Evolutionary conservation across 2,888 invertebrate genomes (phyloP).

Genomic region (Drosophila algonquin): DNA sequence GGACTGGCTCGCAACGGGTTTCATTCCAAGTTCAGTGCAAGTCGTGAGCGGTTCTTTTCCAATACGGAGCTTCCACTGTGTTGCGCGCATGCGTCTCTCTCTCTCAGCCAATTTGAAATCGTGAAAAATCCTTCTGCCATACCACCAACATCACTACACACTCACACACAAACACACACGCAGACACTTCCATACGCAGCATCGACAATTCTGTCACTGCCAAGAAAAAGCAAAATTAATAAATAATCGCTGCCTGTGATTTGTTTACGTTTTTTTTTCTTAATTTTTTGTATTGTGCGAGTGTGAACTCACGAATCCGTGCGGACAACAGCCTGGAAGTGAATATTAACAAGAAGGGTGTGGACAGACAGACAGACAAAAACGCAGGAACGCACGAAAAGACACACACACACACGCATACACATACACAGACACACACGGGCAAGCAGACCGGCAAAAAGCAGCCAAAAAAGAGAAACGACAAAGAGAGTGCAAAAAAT

Average conservation of each 20-base stretch:
- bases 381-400: conserved; percentile 29
- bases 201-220: conserved; percentile 13
- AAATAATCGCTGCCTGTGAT: conserved; percentile 60
- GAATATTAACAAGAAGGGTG: conserved; percentile 57
- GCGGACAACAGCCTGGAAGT: conserved; percentile 23
- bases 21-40: conserved; percentile 81
- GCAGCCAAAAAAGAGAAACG: conserved; percentile 39
- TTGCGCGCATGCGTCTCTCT: conserved; percentile 69
- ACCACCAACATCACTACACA: conserved; percentile 49
- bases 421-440: conserved; percentile 33
- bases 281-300: conserved; percentile 69
- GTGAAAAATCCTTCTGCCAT: conserved; percentile 75
- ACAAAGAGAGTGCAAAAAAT: conserved; percentile 38
- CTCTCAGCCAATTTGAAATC: conserved; percentile 53
- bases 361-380: conserved; percentile 45
- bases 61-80: conserved; percentile 39
- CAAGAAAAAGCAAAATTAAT: conserved; percentile 21
- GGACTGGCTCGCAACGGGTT: conserved; percentile 62
- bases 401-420: conserved; percentile 40
- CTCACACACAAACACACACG: conserved; percentile 29
- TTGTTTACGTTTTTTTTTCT: conserved; percentile 71
- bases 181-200: conserved; percentile 43
- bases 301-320: conserved; percentile 39
- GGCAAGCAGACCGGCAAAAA: conserved; percentile 67
- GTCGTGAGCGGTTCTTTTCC: conserved; percentile 75